Evolutionary conservation across 1,140 invertebrate genomes (phyloP), one percentile per base, ranked within the genome.

Genomic region (Leguminivora glycinivorella): DNA sequence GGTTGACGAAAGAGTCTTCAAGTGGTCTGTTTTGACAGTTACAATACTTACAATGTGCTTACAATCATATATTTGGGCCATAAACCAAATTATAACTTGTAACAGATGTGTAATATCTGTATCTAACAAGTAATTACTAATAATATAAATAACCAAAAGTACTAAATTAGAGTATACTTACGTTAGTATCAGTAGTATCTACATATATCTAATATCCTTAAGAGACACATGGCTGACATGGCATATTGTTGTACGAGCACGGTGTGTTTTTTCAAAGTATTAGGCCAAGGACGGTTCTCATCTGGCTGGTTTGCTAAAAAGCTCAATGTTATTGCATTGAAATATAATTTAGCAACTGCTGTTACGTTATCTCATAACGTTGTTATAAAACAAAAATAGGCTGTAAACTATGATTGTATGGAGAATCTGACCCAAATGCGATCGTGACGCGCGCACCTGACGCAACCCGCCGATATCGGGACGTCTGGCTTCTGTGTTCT

Each of bases 351-450:
- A 10, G 47, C 47, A 19, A 52, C 43, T 22, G 19, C 47, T 22
- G 26, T 63, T 63, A 29, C 26, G 25, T 29, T 63, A 63, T 63
- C 58, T 72, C 76, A 72, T 73, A 79, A 80, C 75, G 72, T 73
- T 78, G 72, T 77, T 80, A 84, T 80, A 52, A 82, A 75, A 82
- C 70, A 75, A 80, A 82, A 83, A 85, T 86, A 83, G 80, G 83
- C 80, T 84, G 76, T 87, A 84, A 77, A 85, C 84, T 75, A 84
- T 79, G 74, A 71, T 82, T 81, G 80, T 85, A 83, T 81, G 78
- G 81, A 83, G 84, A 83, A 78, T 69, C 78, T 88, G 85, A 89
- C 84, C 85, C 72, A 87, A 85, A 86, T 87, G 80, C 72, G 63
- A 66, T 75, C 74, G 79, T 89, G 87, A 89, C 87, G 85, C 74